A percentile compares a stretch with the other conserved stretches of the same genome.
Conservation (phyloP, 2,797 vertebrate species). For the Trachurus trachurus region DNA sequence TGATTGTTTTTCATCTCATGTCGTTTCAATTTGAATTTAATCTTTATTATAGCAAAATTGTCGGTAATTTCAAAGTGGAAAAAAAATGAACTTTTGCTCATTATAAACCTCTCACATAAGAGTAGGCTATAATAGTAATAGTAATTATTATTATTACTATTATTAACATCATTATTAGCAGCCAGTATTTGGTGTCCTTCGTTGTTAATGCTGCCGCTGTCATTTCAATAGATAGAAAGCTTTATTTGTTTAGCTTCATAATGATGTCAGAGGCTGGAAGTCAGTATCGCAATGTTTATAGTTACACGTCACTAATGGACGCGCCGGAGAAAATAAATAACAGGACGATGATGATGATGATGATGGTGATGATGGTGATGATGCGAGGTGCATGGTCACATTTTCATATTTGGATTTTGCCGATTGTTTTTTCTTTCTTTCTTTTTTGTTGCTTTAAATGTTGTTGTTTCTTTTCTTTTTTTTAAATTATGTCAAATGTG, state of each 20-base stretch:
- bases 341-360: conserved; percentile 15
- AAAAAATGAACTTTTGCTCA: neutral
- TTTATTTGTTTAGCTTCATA: neutral
- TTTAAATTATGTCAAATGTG: neutral
- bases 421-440: neutral
- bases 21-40: neutral
- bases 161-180: neutral
- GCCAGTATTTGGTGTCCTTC: neutral
- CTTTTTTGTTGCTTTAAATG: neutral
- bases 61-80: neutral
- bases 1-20: neutral
- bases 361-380: neutral
- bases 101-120: neutral
- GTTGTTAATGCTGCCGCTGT: neutral
- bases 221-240: neutral
- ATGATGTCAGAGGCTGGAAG: neutral
- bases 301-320: conserved; percentile 1
- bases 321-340: conserved; percentile 26
- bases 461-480: neutral
- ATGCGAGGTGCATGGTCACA: neutral
- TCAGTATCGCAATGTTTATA: neutral
- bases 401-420: neutral
- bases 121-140: neutral
- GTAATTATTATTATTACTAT: conserved; percentile 12
- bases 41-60: neutral